A percentile compares a stretch with the other conserved stretches of the same genome.
Conservation (phyloP, 2,888 invertebrate genomes). For the Chloroclysta siterata region DNA sequence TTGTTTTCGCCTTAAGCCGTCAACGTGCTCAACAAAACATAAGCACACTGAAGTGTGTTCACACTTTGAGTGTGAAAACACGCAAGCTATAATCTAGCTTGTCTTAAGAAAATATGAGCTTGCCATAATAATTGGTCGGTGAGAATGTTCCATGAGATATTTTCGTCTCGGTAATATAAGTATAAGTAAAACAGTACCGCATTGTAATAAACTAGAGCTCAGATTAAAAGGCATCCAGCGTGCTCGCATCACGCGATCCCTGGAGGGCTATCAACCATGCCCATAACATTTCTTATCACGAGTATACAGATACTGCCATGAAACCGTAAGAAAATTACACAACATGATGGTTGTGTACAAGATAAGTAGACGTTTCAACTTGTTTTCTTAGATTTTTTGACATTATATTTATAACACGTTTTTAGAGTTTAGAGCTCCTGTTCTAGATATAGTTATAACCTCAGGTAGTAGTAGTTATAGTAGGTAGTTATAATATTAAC, state of each 20-base stretch:
- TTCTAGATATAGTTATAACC: too few species aligned
- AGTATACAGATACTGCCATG: slow-evolving; percentile 57
- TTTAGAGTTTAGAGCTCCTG: background rate
- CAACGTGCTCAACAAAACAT: too few species aligned
- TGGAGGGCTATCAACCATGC: slow-evolving; percentile 65
- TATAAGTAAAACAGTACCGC: slow-evolving; percentile 15
- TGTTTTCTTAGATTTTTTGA: slow-evolving; percentile 17
- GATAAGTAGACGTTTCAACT: slow-evolving; percentile 21
- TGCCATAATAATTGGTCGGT: background rate
- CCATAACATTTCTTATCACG: slow-evolving; percentile 74
- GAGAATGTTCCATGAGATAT: background rate
- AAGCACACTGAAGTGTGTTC: too few species aligned
- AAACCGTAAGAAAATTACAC: slow-evolving; percentile 36
- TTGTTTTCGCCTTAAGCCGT: too few species aligned
- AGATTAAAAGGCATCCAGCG: slow-evolving; percentile 67
- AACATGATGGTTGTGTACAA: slow-evolving; percentile 14
- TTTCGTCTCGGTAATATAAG: background rate
- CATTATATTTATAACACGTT: background rate
- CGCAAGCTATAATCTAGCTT: background rate
- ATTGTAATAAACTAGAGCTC: slow-evolving; percentile 57
- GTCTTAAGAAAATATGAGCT: background rate
- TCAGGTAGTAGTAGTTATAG: too few species aligned
- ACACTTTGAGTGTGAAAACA: too few species aligned
- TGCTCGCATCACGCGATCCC: slow-evolving; percentile 59
- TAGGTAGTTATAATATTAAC: too few species aligned